Evolutionary conservation across 2,797 vertebrate genomes (phyloP).

Genomic region (Australoheros facetus): DNA sequence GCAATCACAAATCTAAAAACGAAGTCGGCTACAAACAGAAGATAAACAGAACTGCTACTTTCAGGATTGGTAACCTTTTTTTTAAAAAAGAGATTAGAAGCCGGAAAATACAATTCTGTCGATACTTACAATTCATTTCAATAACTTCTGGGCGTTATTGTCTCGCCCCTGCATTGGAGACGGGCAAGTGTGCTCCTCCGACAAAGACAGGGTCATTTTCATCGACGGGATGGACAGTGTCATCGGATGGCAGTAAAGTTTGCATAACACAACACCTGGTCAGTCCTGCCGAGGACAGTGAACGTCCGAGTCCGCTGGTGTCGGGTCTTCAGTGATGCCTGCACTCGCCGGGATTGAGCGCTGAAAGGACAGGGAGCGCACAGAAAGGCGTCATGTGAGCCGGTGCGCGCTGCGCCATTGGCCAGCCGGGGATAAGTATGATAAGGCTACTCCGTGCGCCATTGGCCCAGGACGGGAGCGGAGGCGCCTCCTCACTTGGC

Average conservation of each 20-base stretch:
- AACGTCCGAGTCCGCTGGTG: constrained; percentile 80
- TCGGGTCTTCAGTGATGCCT: constrained; percentile 88
- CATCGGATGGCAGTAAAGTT: constrained; percentile 28
- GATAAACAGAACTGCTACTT: not conserved
- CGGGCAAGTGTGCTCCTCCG: constrained; percentile 55
- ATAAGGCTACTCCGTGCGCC: constrained; percentile 82
- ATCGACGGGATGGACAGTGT: constrained; percentile 9
- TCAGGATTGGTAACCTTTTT: not conserved
- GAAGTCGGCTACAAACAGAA: not conserved
- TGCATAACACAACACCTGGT: constrained; percentile 39
- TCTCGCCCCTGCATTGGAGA: constrained; percentile 52
- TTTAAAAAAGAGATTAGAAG: not conserved
- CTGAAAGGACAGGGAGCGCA: constrained; percentile 81
- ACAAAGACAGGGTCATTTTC: constrained; percentile 18
- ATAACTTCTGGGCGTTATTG: constrained; percentile 74
- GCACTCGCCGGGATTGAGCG: constrained; percentile 82
- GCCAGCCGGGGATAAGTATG: constrained; percentile 76
- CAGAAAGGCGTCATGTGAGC: constrained; percentile 88
- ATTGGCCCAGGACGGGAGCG: constrained; percentile 84
- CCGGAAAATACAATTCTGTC: constrained; percentile 19
- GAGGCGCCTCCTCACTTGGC: constrained; percentile 81
- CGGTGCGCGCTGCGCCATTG: constrained; percentile 76
- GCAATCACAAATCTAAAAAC: not conserved
- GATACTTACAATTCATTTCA: constrained; percentile 75
- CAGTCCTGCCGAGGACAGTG: constrained; percentile 21